Base-by-base conservation (phyloP, 2,888 invertebrate genomes). In the Ophonus ardosiacus region DNA sequence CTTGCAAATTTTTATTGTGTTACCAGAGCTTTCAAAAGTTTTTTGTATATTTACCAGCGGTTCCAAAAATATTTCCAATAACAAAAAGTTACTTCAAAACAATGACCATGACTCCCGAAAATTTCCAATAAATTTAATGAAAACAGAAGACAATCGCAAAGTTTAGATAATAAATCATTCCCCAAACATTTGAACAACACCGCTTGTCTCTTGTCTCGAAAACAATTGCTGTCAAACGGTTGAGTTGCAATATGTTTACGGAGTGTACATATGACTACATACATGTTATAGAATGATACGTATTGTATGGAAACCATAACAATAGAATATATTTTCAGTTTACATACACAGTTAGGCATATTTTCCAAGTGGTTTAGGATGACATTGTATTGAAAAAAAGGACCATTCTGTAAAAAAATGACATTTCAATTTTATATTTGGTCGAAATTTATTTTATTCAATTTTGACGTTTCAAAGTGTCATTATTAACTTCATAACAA, bases 211-310 rank as follows among this genome's bases (percentile, higher is more conserved):
- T 74, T 74, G 43, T 74, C 43, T 18, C 8, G 10, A n/a, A 18
- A 74, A 74, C 71, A 74, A 74, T 74, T 15, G 40, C 43, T 74
- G 71, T 74, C 71, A 43, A 74, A 74, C 71, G 71, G 10, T 74
- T 18, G 40, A 17, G 10, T 74, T 59, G 15, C 68, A n/a, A 31
- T n/a, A 31, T 24, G n/a, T 24, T 68, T 68, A 31, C 68, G 38
- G 13, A 13, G 68, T 68, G 68, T 68, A 24, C 21, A 51, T 51
- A 10, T 13, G 43, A 51, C 0, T 7, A 43, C 43, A 43, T 43
- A 10, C 10, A 51, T 6, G 43, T 13, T 13, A 51, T 51, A 51
- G 7, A 51, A 51, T 43, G 43, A 43, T 51, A 51, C 10, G 43
- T 13, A 51, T 51, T 51, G 43, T 51, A 51, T 51, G 43, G 43